Conservation (phyloP, 2,797 vertebrate genomes). For the Crocodylus rhombifer region DNA sequence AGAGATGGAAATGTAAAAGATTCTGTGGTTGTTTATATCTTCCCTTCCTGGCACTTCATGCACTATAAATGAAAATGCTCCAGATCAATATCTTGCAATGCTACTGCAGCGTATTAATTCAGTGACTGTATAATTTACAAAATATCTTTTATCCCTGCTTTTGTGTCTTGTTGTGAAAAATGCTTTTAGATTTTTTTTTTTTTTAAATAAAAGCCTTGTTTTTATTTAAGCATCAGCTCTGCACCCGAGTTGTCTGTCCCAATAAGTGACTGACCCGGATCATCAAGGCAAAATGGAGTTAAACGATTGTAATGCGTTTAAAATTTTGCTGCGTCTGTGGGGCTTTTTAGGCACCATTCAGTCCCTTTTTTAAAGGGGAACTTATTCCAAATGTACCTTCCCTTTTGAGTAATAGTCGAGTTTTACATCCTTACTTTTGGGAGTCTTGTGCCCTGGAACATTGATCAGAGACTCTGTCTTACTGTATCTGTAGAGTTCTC, state of each 20-base stretch:
- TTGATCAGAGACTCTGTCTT: too few species aligned
- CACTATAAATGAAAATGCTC: background rate
- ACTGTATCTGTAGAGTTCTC: too few species aligned
- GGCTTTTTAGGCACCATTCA: background rate
- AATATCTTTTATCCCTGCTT: background rate
- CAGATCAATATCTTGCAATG: background rate
- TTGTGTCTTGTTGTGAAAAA: background rate
- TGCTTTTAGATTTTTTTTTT: background rate
- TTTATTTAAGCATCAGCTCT: background rate
- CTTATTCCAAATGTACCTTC: background rate
- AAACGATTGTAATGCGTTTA: conserved; percentile 1
- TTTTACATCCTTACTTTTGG: too few species aligned
- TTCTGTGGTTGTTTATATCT: background rate
- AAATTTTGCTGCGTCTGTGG: background rate
- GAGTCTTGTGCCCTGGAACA: too few species aligned
- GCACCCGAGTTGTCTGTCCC: conserved; percentile 2
- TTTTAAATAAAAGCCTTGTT: background rate
- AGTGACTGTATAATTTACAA: background rate
- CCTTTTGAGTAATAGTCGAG: too few species aligned
- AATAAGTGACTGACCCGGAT: background rate
- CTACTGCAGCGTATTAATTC: background rate
- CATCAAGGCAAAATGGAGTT: conserved; percentile 8
- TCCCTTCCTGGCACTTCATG: background rate
- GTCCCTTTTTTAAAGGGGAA: conserved; percentile 27
- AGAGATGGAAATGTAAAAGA: background rate